These are phyloP conservation scores for Oscheius sp. DNA, from an alignment of 2,888 invertebrate species.

Conservation along the genomic window DNA sequence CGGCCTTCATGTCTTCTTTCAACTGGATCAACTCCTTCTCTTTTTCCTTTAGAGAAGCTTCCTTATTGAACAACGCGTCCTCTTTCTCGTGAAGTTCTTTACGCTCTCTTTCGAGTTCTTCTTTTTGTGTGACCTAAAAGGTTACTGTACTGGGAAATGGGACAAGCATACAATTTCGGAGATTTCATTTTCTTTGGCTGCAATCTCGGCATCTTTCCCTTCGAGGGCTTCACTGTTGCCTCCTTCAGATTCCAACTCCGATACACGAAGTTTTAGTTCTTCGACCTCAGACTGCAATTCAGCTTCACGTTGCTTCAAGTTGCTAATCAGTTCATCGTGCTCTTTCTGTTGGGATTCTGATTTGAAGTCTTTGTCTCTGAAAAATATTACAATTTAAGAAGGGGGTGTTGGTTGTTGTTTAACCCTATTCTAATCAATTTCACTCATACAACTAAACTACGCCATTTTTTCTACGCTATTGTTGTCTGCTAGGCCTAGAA, in stretches of 20 bases:
- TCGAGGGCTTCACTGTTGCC: not conserved
- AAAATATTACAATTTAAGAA: too few relatives aligned
- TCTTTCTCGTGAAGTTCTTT: conserved; percentile 11
- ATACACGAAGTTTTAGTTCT: not conserved
- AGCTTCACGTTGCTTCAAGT: conserved; percentile 19
- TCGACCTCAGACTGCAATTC: conserved; percentile 13
- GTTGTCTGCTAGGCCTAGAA: not conserved
- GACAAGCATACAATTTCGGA: not conserved
- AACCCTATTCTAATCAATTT: too few relatives aligned
- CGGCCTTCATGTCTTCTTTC: conserved; percentile 44
- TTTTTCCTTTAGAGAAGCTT: conserved; percentile 46
- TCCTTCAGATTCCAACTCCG: not conserved
- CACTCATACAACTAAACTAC: conserved; percentile 1
- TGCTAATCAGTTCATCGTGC: conserved; percentile 42
- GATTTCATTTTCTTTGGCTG: conserved; percentile 5
- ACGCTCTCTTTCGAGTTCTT: not conserved
- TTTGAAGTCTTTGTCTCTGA: conserved; percentile 36
- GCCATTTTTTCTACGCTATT: not conserved
- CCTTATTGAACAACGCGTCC: conserved; percentile 1
- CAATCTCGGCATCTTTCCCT: not conserved
- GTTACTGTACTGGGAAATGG: not conserved
- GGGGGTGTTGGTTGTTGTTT: too few relatives aligned
- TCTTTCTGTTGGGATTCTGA: conserved; percentile 47
- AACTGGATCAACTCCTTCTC: conserved; percentile 42
- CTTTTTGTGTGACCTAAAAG: not conserved